Base-by-base conservation (phyloP, 2,113 vertebrate species). In the Numida meleagris region DNA sequence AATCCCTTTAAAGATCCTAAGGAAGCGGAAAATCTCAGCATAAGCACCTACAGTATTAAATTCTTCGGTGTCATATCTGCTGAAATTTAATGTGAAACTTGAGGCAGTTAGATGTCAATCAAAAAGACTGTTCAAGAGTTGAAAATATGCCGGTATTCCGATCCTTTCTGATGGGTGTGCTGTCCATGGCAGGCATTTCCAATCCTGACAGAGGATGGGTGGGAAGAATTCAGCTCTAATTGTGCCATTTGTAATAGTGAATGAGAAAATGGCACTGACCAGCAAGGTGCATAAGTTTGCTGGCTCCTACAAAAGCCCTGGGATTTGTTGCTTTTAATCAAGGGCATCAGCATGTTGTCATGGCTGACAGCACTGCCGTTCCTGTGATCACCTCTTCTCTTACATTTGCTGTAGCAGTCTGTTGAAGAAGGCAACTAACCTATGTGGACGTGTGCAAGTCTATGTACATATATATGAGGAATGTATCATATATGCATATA, bases 381-480 rank as follows among this genome's bases (percentile, higher is more conserved):
- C 27, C 46, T 62, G 38, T 21, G 40, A 14, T 82, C 2, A 1
- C 16, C 53, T 66, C 38, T 12, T 57, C 40, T 57, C 45, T 34
- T 5, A 34, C 20, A 31, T 3, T 7, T 36, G 38, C 42, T 45
- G 5, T 11, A 5, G 0, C 1, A 48, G 7, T 12, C 71, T 65
- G n/a, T 25, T 80, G 78, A 70, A 83, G 67, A 27, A 25, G 38
- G 19, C 55, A 73, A 3, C 20, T 65, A 31, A 8, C 4, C 4
- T 3, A 0, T 7, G 36, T 5, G 81, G 20, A 14, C 43, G 5
- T 29, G 3, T 55, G 0, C 4, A 11, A 77, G 31, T 21, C 80
- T 7, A 4, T 36, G 6, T n/a, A 33, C 12, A 2, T 40, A 8
- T 5, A 4, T 16, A 21, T 33, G 33, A 61, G 77, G 89, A 90